phyloP scores from a whole-genome alignment of 2,888 invertebrate genomes.

The Hypolimnas misippus region DNA sequence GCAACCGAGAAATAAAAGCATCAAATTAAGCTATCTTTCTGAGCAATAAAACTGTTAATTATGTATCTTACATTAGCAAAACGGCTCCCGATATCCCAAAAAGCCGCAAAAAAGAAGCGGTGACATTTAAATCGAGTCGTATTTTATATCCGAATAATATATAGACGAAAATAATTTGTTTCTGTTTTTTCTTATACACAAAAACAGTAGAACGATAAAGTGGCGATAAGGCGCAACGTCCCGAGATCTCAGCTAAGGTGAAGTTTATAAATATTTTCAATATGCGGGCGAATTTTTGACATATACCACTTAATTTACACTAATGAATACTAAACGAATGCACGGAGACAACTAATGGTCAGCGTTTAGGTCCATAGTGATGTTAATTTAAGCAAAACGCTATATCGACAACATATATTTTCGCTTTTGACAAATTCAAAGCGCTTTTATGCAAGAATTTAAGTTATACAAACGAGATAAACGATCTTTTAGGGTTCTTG shows the following conservation, averaged over 20 bases:
- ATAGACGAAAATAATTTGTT: slow-evolving; percentile 39
- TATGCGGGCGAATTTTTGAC: slow-evolving; percentile 72
- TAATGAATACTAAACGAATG: slow-evolving; percentile 79
- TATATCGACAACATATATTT: slow-evolving; percentile 25
- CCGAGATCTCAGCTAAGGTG: slow-evolving; percentile 60
- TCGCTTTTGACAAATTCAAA: slow-evolving; percentile 10
- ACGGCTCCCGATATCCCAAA: slow-evolving; percentile 66
- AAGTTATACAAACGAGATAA: slow-evolving; percentile 11
- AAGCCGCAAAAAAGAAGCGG: slow-evolving; percentile 56
- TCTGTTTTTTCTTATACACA: slow-evolving; percentile 31
- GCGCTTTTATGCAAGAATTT: slow-evolving; percentile 10
- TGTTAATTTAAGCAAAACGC: slow-evolving; percentile 11
- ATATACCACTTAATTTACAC: slow-evolving; percentile 82
- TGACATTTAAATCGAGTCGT: slow-evolving; percentile 59
- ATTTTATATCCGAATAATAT: slow-evolving; percentile 37
- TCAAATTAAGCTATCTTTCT: slow-evolving; percentile 74
- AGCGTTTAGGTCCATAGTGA: slow-evolving; percentile 31
- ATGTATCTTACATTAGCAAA: slow-evolving; percentile 75
- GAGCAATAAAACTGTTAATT: slow-evolving; percentile 71
- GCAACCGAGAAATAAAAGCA: slow-evolving; percentile 57
- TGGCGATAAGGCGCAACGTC: slow-evolving; percentile 52
- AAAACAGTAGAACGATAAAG: slow-evolving; percentile 25
- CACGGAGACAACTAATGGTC: slow-evolving; percentile 64
- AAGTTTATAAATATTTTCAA: slow-evolving; percentile 77
- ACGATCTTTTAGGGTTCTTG: slow-evolving; percentile 10